Conservation (phyloP, 2,888 invertebrate genomes). For the Fragum fragum region DNA sequence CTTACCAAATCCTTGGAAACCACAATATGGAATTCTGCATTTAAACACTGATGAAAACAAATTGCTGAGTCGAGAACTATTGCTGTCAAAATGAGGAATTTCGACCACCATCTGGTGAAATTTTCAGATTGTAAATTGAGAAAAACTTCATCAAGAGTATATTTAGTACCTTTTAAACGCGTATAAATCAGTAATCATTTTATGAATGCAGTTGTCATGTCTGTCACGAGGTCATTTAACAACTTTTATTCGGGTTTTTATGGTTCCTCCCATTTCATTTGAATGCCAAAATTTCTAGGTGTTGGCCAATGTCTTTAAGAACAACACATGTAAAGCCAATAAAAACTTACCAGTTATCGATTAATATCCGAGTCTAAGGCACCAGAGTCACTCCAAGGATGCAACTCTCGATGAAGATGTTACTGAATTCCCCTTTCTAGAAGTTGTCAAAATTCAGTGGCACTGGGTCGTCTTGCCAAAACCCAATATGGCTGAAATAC, state of each 20-base stretch:
- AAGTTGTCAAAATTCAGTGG: background rate
- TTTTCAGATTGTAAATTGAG: no score
- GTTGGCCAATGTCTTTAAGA: background rate
- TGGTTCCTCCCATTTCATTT: background rate
- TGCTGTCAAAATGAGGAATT: no score
- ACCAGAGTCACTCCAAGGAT: background rate
- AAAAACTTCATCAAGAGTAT: no score
- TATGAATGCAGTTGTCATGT: no score
- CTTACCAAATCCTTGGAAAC: no score
- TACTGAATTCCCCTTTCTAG: background rate
- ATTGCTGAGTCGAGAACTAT: no score
- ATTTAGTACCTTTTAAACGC: no score
- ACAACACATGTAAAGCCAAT: background rate
- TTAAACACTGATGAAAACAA: no score
- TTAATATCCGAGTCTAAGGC: background rate
- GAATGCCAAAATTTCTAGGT: conserved; percentile 26
- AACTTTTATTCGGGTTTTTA: background rate
- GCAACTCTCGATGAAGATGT: background rate
- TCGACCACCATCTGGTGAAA: no score
- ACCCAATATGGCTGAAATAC: conserved; percentile 63
- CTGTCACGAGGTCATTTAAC: background rate
- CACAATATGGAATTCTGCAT: no score
- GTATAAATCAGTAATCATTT: no score
- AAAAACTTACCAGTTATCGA: background rate
- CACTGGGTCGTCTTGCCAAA: conserved; percentile 51